A percentile compares a stretch with the other conserved stretches of the same genome.
Evolutionary conservation across 2,113 vertebrate genomes (phyloP).

Genomic region (Tylochromis polylepis): DNA sequence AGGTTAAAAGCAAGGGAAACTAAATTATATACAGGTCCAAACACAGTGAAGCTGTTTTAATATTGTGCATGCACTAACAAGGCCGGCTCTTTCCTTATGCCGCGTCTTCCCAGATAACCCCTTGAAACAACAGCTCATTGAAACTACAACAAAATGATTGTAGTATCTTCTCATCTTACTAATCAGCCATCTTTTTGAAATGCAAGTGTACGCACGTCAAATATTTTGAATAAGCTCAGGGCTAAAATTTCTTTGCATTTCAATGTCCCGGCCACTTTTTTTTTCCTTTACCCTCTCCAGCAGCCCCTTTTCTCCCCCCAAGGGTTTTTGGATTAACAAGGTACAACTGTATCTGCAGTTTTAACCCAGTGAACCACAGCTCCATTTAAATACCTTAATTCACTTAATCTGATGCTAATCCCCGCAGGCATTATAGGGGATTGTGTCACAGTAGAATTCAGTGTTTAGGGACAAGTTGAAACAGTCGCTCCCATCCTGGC

Average conservation of each 20-base stretch:
- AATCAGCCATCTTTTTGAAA: constrained; percentile 36
- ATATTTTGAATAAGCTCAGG: constrained; percentile 38
- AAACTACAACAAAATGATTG: neutral
- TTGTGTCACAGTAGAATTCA: constrained; percentile 61
- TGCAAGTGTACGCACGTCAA: constrained; percentile 55
- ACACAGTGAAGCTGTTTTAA: neutral
- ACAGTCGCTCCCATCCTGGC: constrained; percentile 16
- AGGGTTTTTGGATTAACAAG: constrained; percentile 45
- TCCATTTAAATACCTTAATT: constrained; percentile 70
- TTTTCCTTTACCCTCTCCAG: neutral
- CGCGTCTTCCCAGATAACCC: neutral
- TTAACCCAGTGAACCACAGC: constrained; percentile 62
- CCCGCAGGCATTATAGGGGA: constrained; percentile 54
- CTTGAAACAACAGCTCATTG: neutral
- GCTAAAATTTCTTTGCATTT: constrained; percentile 43
- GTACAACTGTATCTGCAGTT: constrained; percentile 49
- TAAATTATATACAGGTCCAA: neutral
- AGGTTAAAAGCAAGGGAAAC: neutral
- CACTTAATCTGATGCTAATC: constrained; percentile 73
- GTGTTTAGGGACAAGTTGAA: constrained; percentile 60
- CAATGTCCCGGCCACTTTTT: neutral
- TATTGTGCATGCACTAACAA: neutral
- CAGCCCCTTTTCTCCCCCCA: constrained; percentile 1
- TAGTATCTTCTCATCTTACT: constrained; percentile 41
- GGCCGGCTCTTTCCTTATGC: neutral